Evolutionary conservation across 2,797 vertebrate genomes (phyloP).

Genomic region (Meda fulgida): DNA sequence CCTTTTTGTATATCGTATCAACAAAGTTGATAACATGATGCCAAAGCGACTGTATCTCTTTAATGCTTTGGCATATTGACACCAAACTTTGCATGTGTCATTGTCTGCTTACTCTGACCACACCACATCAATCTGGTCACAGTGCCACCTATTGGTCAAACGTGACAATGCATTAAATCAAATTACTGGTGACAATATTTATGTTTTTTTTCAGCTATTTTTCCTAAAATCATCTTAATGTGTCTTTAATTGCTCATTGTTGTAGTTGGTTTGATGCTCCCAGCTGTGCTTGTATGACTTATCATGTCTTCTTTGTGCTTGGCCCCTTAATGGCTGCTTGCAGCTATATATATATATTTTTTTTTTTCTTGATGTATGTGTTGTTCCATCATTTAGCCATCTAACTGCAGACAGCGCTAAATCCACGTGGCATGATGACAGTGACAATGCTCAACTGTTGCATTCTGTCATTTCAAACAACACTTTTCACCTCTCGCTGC

Average conservation of each 20-base stretch:
- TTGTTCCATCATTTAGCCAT: conserved; percentile 19
- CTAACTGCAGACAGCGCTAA: not conserved
- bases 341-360: not conserved
- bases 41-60: no score
- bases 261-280: not conserved
- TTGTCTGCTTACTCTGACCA: not conserved
- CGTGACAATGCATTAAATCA: not conserved
- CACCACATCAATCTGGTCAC: not conserved
- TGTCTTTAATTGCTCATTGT: not conserved
- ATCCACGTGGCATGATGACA: not conserved
- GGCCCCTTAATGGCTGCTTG: not conserved
- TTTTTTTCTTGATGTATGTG: conserved; percentile 17
- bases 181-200: not conserved
- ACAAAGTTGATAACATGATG: no score
- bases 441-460: not conserved
- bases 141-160: not conserved
- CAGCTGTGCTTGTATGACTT: not conserved
- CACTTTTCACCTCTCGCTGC: not conserved
- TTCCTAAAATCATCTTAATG: not conserved
- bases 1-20: no score
- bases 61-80: not conserved
- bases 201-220: not conserved
- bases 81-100: not conserved
- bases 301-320: not conserved
- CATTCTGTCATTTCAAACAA: conserved; percentile 10